Evolutionary conservation across 2,797 vertebrate genomes (phyloP), one percentile per base, ranked within the genome.

Genomic region (Danio aesculapii): DNA sequence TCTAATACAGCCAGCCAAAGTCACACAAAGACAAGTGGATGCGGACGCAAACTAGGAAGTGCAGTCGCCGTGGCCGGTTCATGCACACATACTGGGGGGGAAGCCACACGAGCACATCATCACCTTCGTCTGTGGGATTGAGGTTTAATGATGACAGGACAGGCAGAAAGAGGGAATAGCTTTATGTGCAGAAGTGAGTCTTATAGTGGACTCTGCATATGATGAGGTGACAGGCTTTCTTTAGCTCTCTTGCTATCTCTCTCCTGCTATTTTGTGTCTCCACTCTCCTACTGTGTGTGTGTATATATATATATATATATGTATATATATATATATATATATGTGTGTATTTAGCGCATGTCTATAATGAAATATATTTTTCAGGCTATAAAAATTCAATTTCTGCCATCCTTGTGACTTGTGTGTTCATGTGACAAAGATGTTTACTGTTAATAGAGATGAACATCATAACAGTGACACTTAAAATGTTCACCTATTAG

Each of bases 181-280:
- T 74, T 71, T 66, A 72, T 77, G 81, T 58, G 62, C 73, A 62
- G 76, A 87, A 87, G 84, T 86, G 86, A 85, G 83, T 87, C 84
- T 88, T 77, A 69, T 66, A 30, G 30, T 86, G 87, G 88, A 88
- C 84, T 86, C 86, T 88, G 85, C 83, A 84, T 79, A 69, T 21
- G 80, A 82, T 53, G 57, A 75, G 85, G 83, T 86, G 81, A 85
- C 78, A 77, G 75, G 7, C 44, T 64, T 50, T 79, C 30, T 63
- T 43, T 63, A 12, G 68, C n/a, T 62, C 64, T 82, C 68, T 81
- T 16, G 19, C 43, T 75, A 46, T 59, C 13, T 62, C 70, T 49
- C 50, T 43, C 16, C 55, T 19, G 14, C 11, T 16, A 6, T 59
- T 58, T 59, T 5, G 5, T 21, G 21, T 58, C 19, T 58, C 19